Conservation (phyloP, 2,113 vertebrate genomes). For the Sciurus niger region DNA sequence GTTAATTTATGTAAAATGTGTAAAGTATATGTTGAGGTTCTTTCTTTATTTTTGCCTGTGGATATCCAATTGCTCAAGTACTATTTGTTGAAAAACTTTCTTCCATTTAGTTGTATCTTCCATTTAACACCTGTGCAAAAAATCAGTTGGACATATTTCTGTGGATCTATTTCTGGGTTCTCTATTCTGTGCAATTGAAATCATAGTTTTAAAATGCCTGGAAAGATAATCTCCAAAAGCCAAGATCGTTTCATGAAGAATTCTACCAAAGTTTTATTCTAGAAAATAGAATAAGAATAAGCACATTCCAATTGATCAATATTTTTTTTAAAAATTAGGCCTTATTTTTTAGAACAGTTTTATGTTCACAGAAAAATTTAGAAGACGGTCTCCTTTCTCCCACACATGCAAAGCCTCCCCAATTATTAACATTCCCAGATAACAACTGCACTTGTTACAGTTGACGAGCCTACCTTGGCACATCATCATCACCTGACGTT, state of each 20-base stretch:
- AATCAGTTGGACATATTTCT: neutral
- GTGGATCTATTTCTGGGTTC: neutral
- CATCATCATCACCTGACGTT: neutral
- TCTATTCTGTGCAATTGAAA: neutral
- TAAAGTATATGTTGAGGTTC: neutral
- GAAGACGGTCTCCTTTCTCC: neutral
- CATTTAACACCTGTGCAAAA: neutral
- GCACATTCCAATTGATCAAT: no score
- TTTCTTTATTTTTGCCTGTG: neutral
- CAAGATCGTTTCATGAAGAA: neutral
- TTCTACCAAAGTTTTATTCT: neutral
- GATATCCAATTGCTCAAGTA: neutral
- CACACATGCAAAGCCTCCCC: neutral
- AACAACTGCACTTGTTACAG: no score
- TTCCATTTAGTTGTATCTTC: slow-evolving; percentile 3
- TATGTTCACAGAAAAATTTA: neutral
- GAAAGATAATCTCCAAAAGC: neutral
- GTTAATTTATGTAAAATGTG: neutral
- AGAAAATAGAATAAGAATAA: neutral
- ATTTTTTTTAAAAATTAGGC: neutral
- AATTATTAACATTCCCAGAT: neutral
- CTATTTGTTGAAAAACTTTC: neutral
- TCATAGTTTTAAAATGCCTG: neutral
- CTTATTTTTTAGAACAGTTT: neutral
- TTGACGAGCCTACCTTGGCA: accelerated